Conservation (phyloP, 2,888 invertebrate genomes). For the Rhodophaea formosa region DNA sequence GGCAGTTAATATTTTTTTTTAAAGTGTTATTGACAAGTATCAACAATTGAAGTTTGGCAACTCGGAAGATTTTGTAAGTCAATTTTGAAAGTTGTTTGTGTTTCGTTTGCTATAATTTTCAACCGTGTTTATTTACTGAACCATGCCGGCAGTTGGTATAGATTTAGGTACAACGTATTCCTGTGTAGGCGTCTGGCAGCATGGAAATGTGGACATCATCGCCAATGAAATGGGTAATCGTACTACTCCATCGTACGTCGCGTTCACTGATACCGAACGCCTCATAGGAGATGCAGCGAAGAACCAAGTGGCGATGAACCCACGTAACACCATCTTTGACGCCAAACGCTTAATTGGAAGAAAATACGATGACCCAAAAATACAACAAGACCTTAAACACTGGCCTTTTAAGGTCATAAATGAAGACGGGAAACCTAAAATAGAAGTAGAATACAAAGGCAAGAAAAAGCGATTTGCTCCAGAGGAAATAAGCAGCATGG, state of each 20-base stretch:
- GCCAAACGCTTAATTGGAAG: constrained; percentile 92
- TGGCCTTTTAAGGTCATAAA: constrained; percentile 90
- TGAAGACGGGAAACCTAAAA: constrained; percentile 84
- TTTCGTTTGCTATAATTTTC: not conserved
- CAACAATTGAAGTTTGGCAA: constrained; percentile 12
- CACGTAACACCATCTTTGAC: constrained; percentile 88
- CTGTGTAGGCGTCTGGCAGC: constrained; percentile 76
- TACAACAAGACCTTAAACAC: constrained; percentile 89
- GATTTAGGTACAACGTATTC: constrained; percentile 80
- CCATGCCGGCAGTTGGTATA: constrained; percentile 75
- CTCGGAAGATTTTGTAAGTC: not conserved
- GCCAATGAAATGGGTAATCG: constrained; percentile 85
- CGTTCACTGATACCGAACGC: constrained; percentile 83
- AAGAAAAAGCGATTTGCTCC: constrained; percentile 83
- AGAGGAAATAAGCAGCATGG: constrained; percentile 87
- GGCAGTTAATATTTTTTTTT: no score
- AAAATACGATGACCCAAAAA: constrained; percentile 86
- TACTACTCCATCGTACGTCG: constrained; percentile 88
- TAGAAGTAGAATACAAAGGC: constrained; percentile 84
- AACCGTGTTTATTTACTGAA: not conserved
- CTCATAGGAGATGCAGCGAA: constrained; percentile 86
- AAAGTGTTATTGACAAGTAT: no score
- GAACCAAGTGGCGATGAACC: constrained; percentile 87
- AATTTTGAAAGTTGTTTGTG: not conserved
- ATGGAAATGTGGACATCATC: constrained; percentile 88